These are phyloP conservation scores for Plecotus auritus DNA, from an alignment of 2,113 vertebrate genomes.

Conservation along the genomic window DNA sequence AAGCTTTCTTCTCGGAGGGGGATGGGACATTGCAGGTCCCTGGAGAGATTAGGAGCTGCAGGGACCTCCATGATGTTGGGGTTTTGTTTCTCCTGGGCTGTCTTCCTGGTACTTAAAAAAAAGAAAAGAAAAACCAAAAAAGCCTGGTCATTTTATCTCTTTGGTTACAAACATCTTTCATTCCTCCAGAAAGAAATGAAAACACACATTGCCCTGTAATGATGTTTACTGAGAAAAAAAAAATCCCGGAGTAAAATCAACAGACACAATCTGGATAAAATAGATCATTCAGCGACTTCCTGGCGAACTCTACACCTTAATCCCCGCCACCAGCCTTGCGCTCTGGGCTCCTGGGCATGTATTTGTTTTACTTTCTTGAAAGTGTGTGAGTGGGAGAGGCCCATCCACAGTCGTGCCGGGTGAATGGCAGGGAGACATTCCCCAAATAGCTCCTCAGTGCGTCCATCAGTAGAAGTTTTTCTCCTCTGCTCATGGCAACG, in stretches of 20 bases:
- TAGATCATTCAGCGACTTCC: conserved; percentile 71
- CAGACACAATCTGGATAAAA: conserved; percentile 56
- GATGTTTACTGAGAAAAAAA: conserved; percentile 57
- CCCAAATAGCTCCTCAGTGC: conserved; percentile 62
- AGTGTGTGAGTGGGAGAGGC: conserved; percentile 67
- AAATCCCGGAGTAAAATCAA: conserved; percentile 64
- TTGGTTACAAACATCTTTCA: conserved; percentile 51
- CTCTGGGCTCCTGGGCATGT: conserved; percentile 53
- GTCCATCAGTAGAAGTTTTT: conserved; percentile 62
- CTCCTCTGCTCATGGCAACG: conserved; percentile 46
- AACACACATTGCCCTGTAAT: conserved; percentile 36
- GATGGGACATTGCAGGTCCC: rapidly evolving
- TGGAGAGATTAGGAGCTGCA: background rate
- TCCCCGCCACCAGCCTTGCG: conserved; percentile 60
- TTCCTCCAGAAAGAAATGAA: conserved; percentile 60
- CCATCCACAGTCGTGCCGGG: conserved; percentile 59
- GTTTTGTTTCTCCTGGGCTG: background rate
- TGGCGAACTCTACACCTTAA: conserved; percentile 48
- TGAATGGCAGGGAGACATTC: conserved; percentile 76
- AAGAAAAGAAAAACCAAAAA: background rate
- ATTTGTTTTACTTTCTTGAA: conserved; percentile 75
- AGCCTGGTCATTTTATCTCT: conserved; percentile 14
- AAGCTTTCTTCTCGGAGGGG: background rate
- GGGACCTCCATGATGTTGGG: background rate
- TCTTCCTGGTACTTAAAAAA: background rate